Conservation (phyloP, 2,888 invertebrate species). For the Apotomis betuletana region DNA sequence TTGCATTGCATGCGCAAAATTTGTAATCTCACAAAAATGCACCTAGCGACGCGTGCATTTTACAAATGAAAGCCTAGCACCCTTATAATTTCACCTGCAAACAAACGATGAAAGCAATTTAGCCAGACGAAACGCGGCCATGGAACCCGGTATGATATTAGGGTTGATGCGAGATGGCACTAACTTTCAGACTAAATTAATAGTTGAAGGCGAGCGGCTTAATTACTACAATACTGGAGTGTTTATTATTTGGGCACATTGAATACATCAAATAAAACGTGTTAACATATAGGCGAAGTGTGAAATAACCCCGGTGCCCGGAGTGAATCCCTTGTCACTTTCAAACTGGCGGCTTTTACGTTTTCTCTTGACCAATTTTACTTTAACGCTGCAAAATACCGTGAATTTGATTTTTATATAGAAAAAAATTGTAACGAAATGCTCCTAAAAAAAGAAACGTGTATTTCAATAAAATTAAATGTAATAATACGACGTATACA, state of each 20-base stretch:
- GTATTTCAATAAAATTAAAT: slow-evolving; percentile 24
- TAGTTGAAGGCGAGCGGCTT: slow-evolving; percentile 18
- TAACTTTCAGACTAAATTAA: slow-evolving; percentile 34
- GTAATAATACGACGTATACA: slow-evolving; percentile 17
- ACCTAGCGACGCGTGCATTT: slow-evolving; percentile 65
- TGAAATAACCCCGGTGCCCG: slow-evolving; percentile 20
- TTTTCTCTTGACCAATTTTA: slow-evolving; percentile 22
- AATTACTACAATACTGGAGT: slow-evolving; percentile 15
- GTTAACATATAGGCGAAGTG: slow-evolving; percentile 16
- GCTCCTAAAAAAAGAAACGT: neutral
- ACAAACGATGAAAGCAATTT: slow-evolving; percentile 76
- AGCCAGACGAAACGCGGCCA: slow-evolving; percentile 71
- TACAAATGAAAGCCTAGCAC: slow-evolving; percentile 67
- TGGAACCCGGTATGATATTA: slow-evolving; percentile 72
- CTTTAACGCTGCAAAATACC: slow-evolving; percentile 9
- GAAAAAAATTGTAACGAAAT: too few relatives aligned
- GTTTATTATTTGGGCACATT: slow-evolving; percentile 15
- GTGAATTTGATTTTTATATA: too few relatives aligned
- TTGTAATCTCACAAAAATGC: slow-evolving; percentile 66
- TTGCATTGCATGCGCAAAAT: slow-evolving; percentile 53
- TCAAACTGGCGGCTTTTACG: neutral
- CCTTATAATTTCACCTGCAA: slow-evolving; percentile 64
- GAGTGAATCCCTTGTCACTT: slow-evolving; percentile 22
- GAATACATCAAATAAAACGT: slow-evolving; percentile 22
- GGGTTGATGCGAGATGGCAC: slow-evolving; percentile 21